Evolutionary conservation across 1,140 invertebrate species (phyloP).

Genomic region (Drosophila rhopaloa): DNA sequence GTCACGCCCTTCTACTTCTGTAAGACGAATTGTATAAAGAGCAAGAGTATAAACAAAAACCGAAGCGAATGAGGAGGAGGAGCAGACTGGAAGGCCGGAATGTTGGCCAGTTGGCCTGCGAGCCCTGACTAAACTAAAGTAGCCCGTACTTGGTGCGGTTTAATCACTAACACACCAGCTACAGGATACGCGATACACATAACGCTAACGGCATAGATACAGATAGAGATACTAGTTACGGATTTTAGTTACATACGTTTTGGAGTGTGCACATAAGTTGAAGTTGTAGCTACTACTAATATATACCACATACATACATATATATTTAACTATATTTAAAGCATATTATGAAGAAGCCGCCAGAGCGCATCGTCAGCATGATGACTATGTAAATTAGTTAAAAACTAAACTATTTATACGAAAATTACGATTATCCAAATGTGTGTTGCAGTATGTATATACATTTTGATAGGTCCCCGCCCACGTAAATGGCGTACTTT

Average conservation of each 20-base stretch:
- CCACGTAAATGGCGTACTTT: conserved; percentile 6
- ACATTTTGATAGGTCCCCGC: conserved; percentile 44
- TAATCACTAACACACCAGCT: conserved; percentile 34
- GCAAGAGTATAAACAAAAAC: conserved; percentile 9
- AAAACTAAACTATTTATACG: conserved; percentile 81
- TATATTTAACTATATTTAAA: conserved; percentile 56
- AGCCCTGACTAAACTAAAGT: conserved; percentile 20
- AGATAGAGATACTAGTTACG: conserved; percentile 68
- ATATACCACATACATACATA: conserved; percentile 49
- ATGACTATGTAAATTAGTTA: conserved; percentile 81
- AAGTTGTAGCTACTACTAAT: conserved; percentile 78
- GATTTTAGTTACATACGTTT: conserved; percentile 58
- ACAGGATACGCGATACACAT: conserved; percentile 49
- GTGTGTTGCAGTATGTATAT: conserved; percentile 71
- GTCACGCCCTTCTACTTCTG: conserved; percentile 36
- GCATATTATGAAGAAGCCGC: conserved; percentile 65
- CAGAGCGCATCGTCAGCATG: conserved; percentile 78
- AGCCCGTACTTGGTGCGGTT: conserved; percentile 11
- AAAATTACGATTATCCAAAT: conserved; percentile 69
- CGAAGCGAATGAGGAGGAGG: not conserved
- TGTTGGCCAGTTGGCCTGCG: conserved; percentile 2
- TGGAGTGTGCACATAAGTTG: conserved; percentile 74
- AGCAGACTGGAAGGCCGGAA: not conserved
- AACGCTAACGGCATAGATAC: conserved; percentile 35
- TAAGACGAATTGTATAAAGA: conserved; percentile 42